Conservation (phyloP, 2,888 invertebrate species). For the Melieria picta region DNA sequence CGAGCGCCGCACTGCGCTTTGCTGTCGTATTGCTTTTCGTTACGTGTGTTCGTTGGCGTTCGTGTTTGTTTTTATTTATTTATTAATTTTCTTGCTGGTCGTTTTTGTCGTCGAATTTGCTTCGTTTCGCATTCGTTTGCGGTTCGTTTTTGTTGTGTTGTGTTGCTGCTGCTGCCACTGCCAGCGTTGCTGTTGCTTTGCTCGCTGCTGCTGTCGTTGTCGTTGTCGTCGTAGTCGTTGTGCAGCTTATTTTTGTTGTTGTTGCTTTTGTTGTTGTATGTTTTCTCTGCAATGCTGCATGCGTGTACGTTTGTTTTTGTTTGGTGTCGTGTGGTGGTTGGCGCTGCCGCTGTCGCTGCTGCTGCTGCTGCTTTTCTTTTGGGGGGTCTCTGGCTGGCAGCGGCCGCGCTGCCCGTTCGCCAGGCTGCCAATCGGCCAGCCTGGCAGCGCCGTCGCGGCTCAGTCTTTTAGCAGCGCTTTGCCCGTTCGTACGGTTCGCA, state of each 20-base stretch:
- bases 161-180: too few species aligned
- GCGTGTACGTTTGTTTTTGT: slow-evolving; percentile 39
- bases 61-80: too few species aligned
- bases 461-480: slow-evolving; percentile 64
- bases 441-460: slow-evolving; percentile 39
- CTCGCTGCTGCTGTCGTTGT: slow-evolving; percentile 44
- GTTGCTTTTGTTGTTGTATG: slow-evolving; percentile 38
- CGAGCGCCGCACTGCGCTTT: too few species aligned
- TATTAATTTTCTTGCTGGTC: too few species aligned
- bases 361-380: slow-evolving; percentile 48
- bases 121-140: too few species aligned
- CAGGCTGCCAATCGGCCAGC: slow-evolving; percentile 25
- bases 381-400: slow-evolving; percentile 31
- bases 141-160: too few species aligned
- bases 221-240: slow-evolving; percentile 8
- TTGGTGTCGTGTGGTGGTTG: slow-evolving; percentile 31
- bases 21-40: too few species aligned
- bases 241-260: slow-evolving; percentile 38
- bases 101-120: too few species aligned
- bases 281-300: slow-evolving; percentile 15
- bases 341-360: slow-evolving; percentile 44
- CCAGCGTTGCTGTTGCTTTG: slow-evolving; percentile 3
- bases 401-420: slow-evolving; percentile 34
- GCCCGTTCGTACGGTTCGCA: slow-evolving; percentile 59
- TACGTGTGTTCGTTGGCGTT: too few species aligned